Base-by-base conservation (phyloP, 2,888 invertebrate genomes). In the Antitype chi region DNA sequence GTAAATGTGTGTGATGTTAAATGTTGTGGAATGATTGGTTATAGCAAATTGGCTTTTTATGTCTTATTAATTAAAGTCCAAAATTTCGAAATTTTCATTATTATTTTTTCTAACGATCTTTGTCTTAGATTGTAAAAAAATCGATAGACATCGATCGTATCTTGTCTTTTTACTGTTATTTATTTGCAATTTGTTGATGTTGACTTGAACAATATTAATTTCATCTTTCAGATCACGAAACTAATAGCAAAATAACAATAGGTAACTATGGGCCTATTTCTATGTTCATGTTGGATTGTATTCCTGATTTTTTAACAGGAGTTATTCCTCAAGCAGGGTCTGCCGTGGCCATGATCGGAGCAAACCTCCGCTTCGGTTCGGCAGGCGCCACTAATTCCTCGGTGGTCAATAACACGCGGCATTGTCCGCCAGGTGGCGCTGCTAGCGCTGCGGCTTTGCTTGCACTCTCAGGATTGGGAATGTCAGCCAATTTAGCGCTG, bases 351-450 rank as follows among this genome's bases (percentile, higher is more conserved):
- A 98, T 98, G 98, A 98, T 98, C 90, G 98, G 98, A 80, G 98
- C 98, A 88, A 98, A 98, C 94, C 97, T 98, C 83, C 97, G 98
- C 87, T 98, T 97, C 94, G 98, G 97, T 53, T 97, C 97, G 57
- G 96, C 97, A 55, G 97, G 97, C 43, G 97, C 98, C 74, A 97
- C 98, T 90, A 97, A 97, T 89, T 97, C 97, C 32, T 97, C 97
- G 75, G 97, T 98, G 90, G 97, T 97, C 74, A 98, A 97, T 88
- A 97, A 97, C 93, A 97, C 98, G 81, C 97, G 98, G 94, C 98
- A 98, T 91, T 98, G 98, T 91, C 98, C 98, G 90, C 98, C 98
- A 57, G 98, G 98, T 20, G 98, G 98, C 77, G 98, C 98, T 38
- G 98, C 98, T 4, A 98, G 98, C 93, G 98, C 98, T 6, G 98